Conservation (phyloP, 2,113 vertebrate genomes). For the Anas platyrhynchos region DNA sequence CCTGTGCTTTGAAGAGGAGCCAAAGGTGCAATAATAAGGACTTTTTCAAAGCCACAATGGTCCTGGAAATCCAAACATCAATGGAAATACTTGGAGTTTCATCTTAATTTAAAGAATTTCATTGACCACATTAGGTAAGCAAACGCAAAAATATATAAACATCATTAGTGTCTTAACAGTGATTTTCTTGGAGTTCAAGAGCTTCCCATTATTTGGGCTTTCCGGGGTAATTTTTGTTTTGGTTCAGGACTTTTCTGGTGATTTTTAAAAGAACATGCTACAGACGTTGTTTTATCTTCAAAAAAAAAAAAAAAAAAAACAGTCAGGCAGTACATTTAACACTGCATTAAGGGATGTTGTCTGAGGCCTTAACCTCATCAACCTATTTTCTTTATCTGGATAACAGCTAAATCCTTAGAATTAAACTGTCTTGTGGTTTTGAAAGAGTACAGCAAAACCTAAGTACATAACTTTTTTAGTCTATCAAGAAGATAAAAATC, state of each 20-base stretch:
- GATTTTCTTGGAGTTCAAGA: background rate
- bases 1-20: background rate
- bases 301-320: too few species aligned
- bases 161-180: background rate
- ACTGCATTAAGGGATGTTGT: background rate
- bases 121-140: background rate
- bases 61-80: background rate
- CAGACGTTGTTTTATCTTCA: background rate
- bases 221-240: background rate
- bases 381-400: background rate
- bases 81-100: background rate
- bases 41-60: background rate
- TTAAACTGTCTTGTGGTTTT: background rate
- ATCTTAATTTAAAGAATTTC: background rate
- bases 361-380: constrained; percentile 10
- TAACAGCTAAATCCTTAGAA: constrained; percentile 36
- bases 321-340: background rate
- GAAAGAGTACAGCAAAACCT: background rate
- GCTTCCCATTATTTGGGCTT: background rate
- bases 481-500: background rate
- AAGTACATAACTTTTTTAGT: background rate
- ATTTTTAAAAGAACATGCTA: background rate
- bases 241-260: background rate
- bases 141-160: background rate
- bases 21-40: background rate